Base-by-base conservation (phyloP, 2,797 vertebrate genomes). In the Macroramphosus scolopax region DNA sequence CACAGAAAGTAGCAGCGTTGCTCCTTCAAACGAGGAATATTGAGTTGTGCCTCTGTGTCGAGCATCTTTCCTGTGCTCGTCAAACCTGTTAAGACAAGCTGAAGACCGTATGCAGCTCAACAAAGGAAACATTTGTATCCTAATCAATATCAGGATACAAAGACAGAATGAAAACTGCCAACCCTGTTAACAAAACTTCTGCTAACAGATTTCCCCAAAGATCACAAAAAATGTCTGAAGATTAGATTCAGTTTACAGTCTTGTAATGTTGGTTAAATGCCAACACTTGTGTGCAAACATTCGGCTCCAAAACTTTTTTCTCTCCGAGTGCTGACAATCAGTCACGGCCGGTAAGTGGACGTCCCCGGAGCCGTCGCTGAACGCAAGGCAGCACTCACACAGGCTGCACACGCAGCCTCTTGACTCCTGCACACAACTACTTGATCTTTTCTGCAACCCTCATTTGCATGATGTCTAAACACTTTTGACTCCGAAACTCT, bases 251-350 rank as follows among this genome's bases (percentile, higher is more conserved):
- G 2, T 47, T 17, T 25, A 47, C 15, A 32, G 2, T 42, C 28
- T 28, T 39, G 11, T 32, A 32, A 6, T 24, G 63, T 55, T 59
- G 22, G 49, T 44, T 1, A 36, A 34, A 33, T 16, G 32, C 36
- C 32, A 45, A n/a, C n/a, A 15, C 15, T 24, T 5, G 30, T 8
- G 14, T 0, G 1, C 34, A 36, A 30, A 53, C 22, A 17, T 34
- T 25, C 32, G 4, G 41, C 30, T 52, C 25, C 8, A 20, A 37
- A 18, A 40, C n/a, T 3, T 30, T 47, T 54, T 31, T 31, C 20
- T 29, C 17, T 34, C 28, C 10, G 34, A 32, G 1, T 24, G 14
- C 42, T 9, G 12, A 17, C 4, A 34, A 14, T 41, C 13, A 13
- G 16, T 20, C 22, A 26, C 11, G 46, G 26, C 59, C 60, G 34